Evolutionary conservation across 2,113 vertebrate genomes (phyloP).

Genomic region (Tympanuchus pallidicinctus): DNA sequence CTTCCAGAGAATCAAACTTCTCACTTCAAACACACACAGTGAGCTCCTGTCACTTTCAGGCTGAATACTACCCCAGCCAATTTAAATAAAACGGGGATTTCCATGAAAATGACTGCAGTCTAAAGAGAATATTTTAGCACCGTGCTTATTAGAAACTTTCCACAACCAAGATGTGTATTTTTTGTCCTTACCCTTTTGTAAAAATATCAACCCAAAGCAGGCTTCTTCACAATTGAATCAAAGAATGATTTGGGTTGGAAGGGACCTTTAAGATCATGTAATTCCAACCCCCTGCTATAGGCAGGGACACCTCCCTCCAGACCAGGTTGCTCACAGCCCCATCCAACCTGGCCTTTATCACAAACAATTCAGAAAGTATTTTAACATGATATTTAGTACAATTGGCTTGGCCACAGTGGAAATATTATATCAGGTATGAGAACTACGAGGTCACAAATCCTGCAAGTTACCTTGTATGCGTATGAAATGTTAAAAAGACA

Average conservation of each 20-base stretch:
- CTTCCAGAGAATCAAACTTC: constrained; percentile 37
- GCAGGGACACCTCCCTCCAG: too few relatives aligned
- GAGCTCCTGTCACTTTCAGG: constrained; percentile 44
- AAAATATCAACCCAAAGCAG: neutral
- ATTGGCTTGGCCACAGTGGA: constrained; percentile 30
- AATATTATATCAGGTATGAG: constrained; percentile 24
- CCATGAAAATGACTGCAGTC: neutral
- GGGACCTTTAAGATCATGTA: too few relatives aligned
- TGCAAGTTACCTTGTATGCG: neutral
- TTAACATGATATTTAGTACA: neutral
- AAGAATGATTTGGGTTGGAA: too few relatives aligned
- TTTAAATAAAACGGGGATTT: constrained; percentile 47
- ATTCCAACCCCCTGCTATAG: too few relatives aligned
- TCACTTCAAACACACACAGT: neutral
- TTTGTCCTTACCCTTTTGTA: neutral
- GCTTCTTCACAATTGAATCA: neutral
- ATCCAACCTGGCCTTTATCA: neutral
- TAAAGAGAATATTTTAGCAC: neutral
- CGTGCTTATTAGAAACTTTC: neutral
- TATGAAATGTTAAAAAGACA: neutral
- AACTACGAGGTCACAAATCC: neutral
- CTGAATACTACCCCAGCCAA: constrained; percentile 8
- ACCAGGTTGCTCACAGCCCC: too few relatives aligned
- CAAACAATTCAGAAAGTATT: neutral
- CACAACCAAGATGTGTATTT: neutral